phyloP scores from a whole-genome alignment of 2,888 invertebrate genomes.

The Blastobasis adustella region DNA sequence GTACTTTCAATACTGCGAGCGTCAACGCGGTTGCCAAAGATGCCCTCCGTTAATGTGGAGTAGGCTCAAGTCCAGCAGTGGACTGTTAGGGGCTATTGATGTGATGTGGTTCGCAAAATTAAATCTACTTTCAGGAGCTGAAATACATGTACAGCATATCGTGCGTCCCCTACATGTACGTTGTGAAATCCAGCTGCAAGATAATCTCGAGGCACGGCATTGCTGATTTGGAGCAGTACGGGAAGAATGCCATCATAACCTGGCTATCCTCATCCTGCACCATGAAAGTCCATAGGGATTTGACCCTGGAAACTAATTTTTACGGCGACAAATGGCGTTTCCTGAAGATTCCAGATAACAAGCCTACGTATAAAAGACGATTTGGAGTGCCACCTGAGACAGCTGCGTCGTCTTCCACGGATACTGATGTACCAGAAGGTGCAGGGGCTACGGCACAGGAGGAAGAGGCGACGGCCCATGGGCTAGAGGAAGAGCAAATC shows the following conservation, averaged over 20 bases:
- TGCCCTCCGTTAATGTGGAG: too few relatives aligned
- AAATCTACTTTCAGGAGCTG: slow-evolving; percentile 13
- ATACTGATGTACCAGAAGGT: background rate
- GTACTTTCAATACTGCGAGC: too few relatives aligned
- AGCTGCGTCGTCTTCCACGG: background rate
- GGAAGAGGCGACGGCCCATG: background rate
- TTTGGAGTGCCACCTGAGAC: background rate
- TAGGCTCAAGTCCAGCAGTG: too few relatives aligned
- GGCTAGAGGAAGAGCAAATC: background rate
- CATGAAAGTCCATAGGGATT: slow-evolving; percentile 25
- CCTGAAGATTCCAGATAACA: slow-evolving; percentile 11
- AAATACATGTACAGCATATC: slow-evolving; percentile 44
- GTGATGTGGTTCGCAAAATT: too few relatives aligned
- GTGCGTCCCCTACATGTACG: slow-evolving; percentile 43
- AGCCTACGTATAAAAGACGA: background rate
- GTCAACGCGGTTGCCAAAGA: too few relatives aligned
- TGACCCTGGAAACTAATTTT: slow-evolving; percentile 34
- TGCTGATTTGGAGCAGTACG: slow-evolving; percentile 45
- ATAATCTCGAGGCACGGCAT: slow-evolving; percentile 45
- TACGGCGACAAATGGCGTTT: slow-evolving; percentile 47
- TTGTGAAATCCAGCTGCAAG: slow-evolving; percentile 37
- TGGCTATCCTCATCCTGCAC: slow-evolving; percentile 40
- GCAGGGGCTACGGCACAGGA: background rate
- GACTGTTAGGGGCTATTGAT: too few relatives aligned
- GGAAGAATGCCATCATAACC: slow-evolving; percentile 51